These are phyloP conservation scores for Phocides pigmalion DNA, from an alignment of 1,140 invertebrate genomes.

Conservation along the genomic window DNA sequence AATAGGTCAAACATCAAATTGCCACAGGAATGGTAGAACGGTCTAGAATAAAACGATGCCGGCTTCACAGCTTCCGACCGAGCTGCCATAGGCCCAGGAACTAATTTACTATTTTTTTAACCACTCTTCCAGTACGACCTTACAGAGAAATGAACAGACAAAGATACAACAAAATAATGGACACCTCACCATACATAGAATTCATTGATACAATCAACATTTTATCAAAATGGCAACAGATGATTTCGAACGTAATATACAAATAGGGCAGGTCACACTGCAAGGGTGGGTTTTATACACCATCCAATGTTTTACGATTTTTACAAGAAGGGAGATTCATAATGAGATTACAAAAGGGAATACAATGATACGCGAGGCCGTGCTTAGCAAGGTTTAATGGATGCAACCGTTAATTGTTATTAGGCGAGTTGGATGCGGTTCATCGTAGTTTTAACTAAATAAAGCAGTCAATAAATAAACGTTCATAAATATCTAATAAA, in stretches of 20 bases:
- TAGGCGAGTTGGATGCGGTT: conserved; percentile 65
- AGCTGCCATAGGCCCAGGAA: conserved; percentile 48
- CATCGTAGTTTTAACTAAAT: conserved; percentile 78
- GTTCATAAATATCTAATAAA: conserved; percentile 84
- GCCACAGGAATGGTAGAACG: conserved; percentile 47
- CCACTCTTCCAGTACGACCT: conserved; percentile 48
- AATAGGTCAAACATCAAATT: conserved; percentile 66
- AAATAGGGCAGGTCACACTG: conserved; percentile 43
- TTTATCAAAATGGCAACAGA: conserved; percentile 19
- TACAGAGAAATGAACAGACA: conserved; percentile 17
- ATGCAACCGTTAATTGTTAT: conserved; percentile 75
- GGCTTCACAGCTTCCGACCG: conserved; percentile 42
- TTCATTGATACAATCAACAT: conserved; percentile 34
- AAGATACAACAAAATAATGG: conserved; percentile 23
- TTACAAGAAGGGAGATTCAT: conserved; percentile 77
- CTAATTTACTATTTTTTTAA: conserved; percentile 77
- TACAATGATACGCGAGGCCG: conserved; percentile 70
- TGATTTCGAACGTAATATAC: conserved; percentile 23
- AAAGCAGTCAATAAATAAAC: conserved; percentile 84
- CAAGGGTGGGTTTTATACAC: conserved; percentile 62
- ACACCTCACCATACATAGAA: conserved; percentile 23
- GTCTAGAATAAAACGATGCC: conserved; percentile 61
- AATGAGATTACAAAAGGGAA: conserved; percentile 77
- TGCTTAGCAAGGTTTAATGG: conserved; percentile 77
- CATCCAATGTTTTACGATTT: conserved; percentile 80